phyloP scores from a whole-genome alignment of 2,113 vertebrate genomes.

The Otocyon megalotis region DNA sequence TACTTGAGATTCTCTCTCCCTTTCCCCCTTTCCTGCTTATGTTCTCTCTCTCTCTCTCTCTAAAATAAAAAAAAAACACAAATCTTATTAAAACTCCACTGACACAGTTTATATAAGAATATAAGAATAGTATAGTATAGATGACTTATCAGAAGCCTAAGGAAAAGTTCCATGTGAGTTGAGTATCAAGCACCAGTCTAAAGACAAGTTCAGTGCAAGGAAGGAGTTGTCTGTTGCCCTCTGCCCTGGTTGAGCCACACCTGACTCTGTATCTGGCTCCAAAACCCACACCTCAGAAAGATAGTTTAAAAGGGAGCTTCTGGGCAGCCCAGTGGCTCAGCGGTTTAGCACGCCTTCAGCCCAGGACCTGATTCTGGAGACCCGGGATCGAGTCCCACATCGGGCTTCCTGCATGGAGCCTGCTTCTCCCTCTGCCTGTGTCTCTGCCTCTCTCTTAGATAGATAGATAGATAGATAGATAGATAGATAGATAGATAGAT shows the following conservation, averaged over 20 bases:
- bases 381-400: no score
- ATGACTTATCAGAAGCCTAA: neutral
- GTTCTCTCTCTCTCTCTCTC: neutral
- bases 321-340: no score
- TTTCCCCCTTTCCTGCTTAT: neutral
- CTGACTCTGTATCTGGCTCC: neutral
- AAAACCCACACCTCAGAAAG: neutral
- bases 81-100: neutral
- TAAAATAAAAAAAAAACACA: neutral
- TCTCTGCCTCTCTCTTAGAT: no score
- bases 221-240: neutral
- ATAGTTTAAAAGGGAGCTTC: fast-evolving
- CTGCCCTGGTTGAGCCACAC: fast-evolving
- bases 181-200: neutral
- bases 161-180: neutral
- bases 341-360: no score
- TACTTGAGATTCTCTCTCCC: neutral
- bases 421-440: no score
- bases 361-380: no score
- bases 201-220: neutral
- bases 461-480: no score
- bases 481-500: no score
- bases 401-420: no score
- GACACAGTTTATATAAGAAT: neutral
- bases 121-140: no score